Evolutionary conservation across 2,113 vertebrate genomes (phyloP).

Genomic region (Entomyzon cyanotis): DNA sequence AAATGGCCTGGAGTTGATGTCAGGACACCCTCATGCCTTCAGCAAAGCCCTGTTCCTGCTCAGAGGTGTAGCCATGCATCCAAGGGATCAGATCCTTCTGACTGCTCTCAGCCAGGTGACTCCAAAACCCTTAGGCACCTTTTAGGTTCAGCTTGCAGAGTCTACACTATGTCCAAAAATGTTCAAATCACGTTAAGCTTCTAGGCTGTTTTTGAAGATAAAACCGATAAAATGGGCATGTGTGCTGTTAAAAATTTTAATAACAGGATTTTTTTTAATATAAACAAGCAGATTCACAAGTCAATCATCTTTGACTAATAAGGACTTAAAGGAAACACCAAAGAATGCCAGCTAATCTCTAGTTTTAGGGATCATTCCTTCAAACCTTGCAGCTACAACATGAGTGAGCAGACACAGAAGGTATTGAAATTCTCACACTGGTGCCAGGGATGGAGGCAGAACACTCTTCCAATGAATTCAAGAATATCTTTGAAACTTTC

Average conservation of each 20-base stretch:
- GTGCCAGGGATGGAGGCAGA: neutral
- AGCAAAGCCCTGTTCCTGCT: neutral
- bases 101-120: neutral
- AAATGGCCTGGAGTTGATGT: neutral
- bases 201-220: neutral
- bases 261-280: neutral
- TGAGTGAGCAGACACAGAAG: neutral
- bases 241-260: neutral
- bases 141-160: neutral
- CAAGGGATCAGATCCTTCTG: neutral
- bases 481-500: neutral
- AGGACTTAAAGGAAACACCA: neutral
- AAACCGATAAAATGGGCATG: neutral
- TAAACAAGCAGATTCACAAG: neutral
- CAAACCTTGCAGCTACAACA: neutral
- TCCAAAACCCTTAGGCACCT: neutral
- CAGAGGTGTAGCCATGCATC: neutral
- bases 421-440: neutral
- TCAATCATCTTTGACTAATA: neutral
- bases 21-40: neutral
- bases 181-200: neutral
- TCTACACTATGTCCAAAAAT: neutral
- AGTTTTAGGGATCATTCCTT: neutral
- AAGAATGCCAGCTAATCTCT: neutral
- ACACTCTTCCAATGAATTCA: neutral